Conservation (phyloP, 2,797 vertebrate species). For the Columba guinea region DNA sequence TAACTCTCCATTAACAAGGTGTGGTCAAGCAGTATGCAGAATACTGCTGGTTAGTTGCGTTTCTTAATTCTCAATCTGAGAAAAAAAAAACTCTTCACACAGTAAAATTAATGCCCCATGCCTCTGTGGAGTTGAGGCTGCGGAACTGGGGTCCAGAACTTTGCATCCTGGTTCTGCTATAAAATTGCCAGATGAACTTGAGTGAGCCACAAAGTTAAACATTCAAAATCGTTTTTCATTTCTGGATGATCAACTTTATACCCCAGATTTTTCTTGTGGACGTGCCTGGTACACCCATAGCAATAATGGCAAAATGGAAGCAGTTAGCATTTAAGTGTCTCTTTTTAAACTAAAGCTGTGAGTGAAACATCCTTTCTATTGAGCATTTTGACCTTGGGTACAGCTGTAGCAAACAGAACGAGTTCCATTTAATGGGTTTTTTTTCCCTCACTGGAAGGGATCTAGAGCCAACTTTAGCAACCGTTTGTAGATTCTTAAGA, state of each 20-base stretch:
- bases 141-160: background rate
- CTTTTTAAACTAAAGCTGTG: background rate
- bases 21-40: background rate
- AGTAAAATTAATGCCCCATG: background rate
- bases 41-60: background rate
- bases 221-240: background rate
- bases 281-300: background rate
- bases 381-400: constrained; percentile 57
- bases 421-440: background rate
- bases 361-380: background rate
- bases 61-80: background rate
- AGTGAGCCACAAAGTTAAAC: background rate
- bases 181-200: background rate
- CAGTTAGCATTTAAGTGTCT: background rate
- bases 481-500: background rate
- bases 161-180: background rate
- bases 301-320: background rate
- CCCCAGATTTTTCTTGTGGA: background rate
- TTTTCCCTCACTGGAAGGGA: background rate
- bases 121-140: background rate
- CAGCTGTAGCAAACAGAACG: background rate
- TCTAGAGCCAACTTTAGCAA: background rate
- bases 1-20: background rate
- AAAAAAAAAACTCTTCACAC: background rate
- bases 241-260: background rate